Conservation (phyloP, 2,888 invertebrate species). For the Sesia apiformis region DNA sequence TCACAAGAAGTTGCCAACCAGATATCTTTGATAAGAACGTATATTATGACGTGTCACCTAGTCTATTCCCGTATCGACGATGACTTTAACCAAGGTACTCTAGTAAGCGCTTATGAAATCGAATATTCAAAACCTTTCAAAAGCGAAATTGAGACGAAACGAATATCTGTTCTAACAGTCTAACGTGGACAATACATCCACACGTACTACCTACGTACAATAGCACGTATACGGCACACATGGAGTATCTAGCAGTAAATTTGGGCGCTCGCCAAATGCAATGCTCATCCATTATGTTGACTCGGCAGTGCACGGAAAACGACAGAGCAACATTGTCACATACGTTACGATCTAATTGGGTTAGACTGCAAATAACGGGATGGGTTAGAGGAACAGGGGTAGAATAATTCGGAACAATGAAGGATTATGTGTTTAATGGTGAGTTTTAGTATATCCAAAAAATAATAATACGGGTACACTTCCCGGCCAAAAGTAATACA, state of each 20-base stretch:
- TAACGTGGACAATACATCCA: not conserved
- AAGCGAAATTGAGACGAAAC: not conserved
- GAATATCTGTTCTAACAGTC: not conserved
- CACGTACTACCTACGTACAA: not conserved
- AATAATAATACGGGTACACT: no score
- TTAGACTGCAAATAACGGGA: no score
- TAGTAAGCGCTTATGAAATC: not conserved
- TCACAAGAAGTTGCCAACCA: no score
- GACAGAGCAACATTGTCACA: conserved; percentile 12
- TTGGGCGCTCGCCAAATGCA: conserved; percentile 72
- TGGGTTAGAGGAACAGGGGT: no score
- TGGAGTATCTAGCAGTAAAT: conserved; percentile 66
- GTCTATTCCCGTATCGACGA: no score
- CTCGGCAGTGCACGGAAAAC: conserved; percentile 23
- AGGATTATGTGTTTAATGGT: no score
- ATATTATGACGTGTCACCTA: no score
- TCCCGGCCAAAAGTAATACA: no score
- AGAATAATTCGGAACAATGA: no score
- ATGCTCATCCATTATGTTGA: conserved; percentile 65
- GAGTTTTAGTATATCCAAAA: no score
- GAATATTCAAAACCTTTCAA: not conserved
- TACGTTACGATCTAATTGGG: conserved; percentile 7
- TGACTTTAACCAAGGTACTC: not conserved
- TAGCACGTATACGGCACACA: conserved; percentile 11
- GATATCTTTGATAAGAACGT: no score